Percentiles rank a stretch among this genome's conserved stretches.
These are phyloP conservation scores for Phyto melanocephala DNA, from an alignment of 2,888 invertebrate species.

Conservation along the genomic window DNA sequence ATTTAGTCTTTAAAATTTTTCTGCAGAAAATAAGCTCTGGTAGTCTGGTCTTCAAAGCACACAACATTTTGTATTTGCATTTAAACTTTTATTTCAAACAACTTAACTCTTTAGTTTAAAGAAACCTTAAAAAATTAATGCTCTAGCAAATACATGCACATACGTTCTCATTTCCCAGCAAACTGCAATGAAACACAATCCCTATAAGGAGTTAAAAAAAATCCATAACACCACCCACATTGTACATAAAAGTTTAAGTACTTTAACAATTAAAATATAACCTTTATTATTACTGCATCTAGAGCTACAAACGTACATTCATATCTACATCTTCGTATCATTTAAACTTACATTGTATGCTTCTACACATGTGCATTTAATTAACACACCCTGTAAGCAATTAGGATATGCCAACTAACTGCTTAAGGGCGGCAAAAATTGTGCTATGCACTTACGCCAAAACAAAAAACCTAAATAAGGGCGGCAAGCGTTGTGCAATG, in stretches of 20 bases:
- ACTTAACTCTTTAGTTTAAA: constrained; percentile 39
- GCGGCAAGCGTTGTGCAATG: too few species aligned
- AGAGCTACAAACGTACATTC: not conserved
- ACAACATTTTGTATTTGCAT: not conserved
- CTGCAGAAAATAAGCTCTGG: not conserved
- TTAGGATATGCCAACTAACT: too few species aligned
- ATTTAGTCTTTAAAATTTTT: not conserved
- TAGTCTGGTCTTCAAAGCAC: constrained; percentile 21
- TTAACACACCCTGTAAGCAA: too few species aligned
- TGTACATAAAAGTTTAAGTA: constrained; percentile 34
- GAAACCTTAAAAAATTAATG: constrained; percentile 42
- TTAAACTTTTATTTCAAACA: constrained; percentile 28
- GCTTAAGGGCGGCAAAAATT: too few species aligned
- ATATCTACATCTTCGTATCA: not conserved
- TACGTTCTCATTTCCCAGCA: not conserved
- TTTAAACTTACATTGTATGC: too few species aligned
- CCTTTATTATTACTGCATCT: constrained; percentile 16
- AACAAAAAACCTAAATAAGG: too few species aligned
- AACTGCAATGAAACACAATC: not conserved
- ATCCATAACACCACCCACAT: not conserved
- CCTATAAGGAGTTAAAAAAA: constrained; percentile 22
- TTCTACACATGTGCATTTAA: constrained; percentile 28
- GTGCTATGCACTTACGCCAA: too few species aligned
- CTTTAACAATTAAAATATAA: constrained; percentile 39
- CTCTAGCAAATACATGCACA: not conserved